A percentile compares a stretch with the other conserved stretches of the same genome.
phyloP scores from a whole-genome alignment of 2,113 vertebrate species.

The Plectropomus leopardus region DNA sequence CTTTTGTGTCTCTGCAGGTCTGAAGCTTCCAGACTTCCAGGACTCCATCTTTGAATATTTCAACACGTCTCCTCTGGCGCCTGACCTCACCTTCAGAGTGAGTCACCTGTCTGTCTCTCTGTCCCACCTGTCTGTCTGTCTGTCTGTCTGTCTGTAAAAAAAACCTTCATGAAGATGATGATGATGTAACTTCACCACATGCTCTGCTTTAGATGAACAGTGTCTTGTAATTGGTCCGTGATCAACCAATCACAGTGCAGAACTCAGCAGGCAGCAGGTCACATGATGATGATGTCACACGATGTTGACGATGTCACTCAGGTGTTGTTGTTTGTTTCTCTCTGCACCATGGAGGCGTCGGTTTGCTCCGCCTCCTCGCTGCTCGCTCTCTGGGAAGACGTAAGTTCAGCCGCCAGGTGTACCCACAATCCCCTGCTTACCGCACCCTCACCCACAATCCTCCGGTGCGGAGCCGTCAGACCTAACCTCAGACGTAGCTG shows the following conservation, averaged over 20 bases:
- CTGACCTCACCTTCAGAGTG: constrained; percentile 95
- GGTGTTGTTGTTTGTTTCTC: constrained; percentile 49
- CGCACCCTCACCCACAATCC: constrained; percentile 13
- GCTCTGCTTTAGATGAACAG: too few relatives aligned
- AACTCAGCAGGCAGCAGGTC: background rate
- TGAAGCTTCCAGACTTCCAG: constrained; percentile 96
- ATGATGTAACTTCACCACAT: too few relatives aligned
- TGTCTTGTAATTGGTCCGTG: too few relatives aligned
- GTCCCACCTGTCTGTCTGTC: background rate
- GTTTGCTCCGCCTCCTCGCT: constrained; percentile 60
- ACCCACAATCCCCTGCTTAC: constrained; percentile 25
- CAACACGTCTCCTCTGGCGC: constrained; percentile 95
- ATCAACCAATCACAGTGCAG: too few relatives aligned
- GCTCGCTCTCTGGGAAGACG: constrained; percentile 59
- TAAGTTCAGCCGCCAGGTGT: constrained; percentile 40
- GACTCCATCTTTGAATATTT: constrained; percentile 98
- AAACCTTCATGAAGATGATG: too few relatives aligned
- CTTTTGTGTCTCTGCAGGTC: constrained; percentile 81
- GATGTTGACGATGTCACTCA: constrained; percentile 31
- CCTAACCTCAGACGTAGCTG: constrained; percentile 14
- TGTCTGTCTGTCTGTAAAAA: too few relatives aligned
- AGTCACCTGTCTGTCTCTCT: constrained; percentile 76
- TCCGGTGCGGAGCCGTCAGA: background rate
- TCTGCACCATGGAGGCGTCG: constrained; percentile 49
- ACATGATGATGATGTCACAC: constrained; percentile 41